Evolutionary conservation across 2,797 vertebrate genomes (phyloP).

Genomic region (Karalla daura): DNA sequence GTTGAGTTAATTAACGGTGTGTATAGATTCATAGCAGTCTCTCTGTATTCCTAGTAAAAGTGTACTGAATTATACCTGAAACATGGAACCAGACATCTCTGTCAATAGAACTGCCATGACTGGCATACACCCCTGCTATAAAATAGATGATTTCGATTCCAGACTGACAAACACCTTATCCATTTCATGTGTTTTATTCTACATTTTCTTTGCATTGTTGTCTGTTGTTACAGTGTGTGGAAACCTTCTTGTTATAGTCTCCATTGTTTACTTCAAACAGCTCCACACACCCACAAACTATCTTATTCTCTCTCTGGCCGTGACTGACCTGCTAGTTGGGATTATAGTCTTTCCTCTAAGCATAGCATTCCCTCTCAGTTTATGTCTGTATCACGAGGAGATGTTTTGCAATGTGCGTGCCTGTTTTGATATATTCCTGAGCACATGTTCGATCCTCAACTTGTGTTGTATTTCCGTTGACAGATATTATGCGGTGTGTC

Average conservation of each 20-base stretch:
- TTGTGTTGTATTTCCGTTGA: conserved; percentile 62
- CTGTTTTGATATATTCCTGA: conserved; percentile 37
- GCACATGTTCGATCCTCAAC: conserved; percentile 48
- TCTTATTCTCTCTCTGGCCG: conserved; percentile 88
- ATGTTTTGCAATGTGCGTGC: conserved; percentile 43
- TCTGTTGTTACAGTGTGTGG: conserved; percentile 48
- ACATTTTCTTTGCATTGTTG: conserved; percentile 24
- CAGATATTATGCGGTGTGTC: conserved; percentile 57
- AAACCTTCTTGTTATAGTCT: conserved; percentile 86
- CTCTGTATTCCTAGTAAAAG: background rate
- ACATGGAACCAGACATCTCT: background rate
- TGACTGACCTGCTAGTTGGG: conserved; percentile 87
- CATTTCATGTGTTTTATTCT: conserved; percentile 10
- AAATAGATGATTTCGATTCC: background rate
- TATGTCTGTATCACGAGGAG: conserved; percentile 24
- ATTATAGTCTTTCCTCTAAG: conserved; percentile 57
- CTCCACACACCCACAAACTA: conserved; percentile 90
- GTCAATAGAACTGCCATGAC: background rate
- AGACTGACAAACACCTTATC: conserved; percentile 4
- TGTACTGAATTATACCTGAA: background rate
- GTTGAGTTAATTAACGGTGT: too few relatives aligned
- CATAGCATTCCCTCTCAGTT: conserved; percentile 36
- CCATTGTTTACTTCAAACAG: conserved; percentile 90
- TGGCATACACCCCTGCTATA: conserved; percentile 33
- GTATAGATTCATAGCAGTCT: background rate